Conservation (phyloP, 2,888 invertebrate species). For the Oscheius sp. region DNA sequence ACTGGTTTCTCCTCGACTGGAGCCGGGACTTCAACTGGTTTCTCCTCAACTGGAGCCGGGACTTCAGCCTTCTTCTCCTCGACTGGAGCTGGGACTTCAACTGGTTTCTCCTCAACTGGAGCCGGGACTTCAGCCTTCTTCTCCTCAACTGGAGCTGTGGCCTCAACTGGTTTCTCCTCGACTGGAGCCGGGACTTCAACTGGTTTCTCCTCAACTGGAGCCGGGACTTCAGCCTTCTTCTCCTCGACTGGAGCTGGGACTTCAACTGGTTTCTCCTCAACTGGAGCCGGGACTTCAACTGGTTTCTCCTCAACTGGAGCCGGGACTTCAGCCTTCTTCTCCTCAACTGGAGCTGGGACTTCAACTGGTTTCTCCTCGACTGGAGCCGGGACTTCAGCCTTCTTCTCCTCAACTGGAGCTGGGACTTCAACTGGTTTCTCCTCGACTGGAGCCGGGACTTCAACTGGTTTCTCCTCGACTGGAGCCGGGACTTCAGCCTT, state of each 20-base stretch:
- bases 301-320: not conserved
- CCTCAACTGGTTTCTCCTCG: not conserved
- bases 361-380: not conserved
- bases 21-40: not conserved
- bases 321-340: not conserved
- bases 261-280: not conserved
- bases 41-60: not conserved
- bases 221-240: not conserved
- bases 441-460: not conserved
- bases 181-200: not conserved
- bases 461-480: not conserved
- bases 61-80: not conserved
- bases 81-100: not conserved
- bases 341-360: not conserved
- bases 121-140: not conserved
- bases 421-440: not conserved
- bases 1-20: no score
- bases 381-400: not conserved
- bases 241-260: not conserved
- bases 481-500: not conserved
- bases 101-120: not conserved
- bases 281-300: not conserved
- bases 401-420: not conserved
- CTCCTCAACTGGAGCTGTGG: not conserved
- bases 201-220: not conserved